These are phyloP conservation scores for Anoplopoma fimbria DNA, from an alignment of 2,113 vertebrate species.

Conservation along the genomic window DNA sequence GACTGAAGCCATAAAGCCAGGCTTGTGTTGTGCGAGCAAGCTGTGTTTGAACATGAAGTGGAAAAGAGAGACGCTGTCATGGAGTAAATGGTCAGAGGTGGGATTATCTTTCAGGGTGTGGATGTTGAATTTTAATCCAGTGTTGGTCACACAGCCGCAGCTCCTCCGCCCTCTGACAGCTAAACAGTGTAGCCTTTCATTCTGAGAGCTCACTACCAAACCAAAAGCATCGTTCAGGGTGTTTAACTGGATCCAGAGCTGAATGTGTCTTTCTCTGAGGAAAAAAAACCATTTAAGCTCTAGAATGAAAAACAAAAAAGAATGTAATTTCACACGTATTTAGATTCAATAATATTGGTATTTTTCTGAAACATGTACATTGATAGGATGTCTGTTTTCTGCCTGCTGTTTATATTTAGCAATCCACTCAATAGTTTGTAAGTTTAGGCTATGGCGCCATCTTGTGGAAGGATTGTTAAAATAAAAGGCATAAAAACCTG, in stretches of 20 bases:
- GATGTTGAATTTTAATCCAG: constrained; percentile 61
- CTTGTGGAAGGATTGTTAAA: constrained; percentile 61
- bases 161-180: constrained; percentile 50
- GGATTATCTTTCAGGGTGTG: constrained; percentile 67
- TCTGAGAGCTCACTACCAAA: constrained; percentile 74
- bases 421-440: not conserved
- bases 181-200: constrained; percentile 77
- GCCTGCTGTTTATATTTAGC: not conserved
- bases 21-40: not conserved
- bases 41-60: constrained; percentile 39
- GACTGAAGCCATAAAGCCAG: constrained; percentile 29
- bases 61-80: constrained; percentile 53
- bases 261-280: not conserved
- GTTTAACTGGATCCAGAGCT: constrained; percentile 63
- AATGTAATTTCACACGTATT: not conserved
- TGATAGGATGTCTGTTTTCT: not conserved
- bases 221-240: constrained; percentile 75
- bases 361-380: not conserved
- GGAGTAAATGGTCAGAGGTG: constrained; percentile 47
- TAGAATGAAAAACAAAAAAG: not conserved
- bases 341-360: constrained; percentile 12
- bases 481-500: not conserved
- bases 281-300: not conserved
- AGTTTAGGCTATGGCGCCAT: constrained; percentile 53
- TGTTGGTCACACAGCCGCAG: constrained; percentile 47